A percentile compares a stretch with the other conserved stretches of the same genome.
phyloP scores from a whole-genome alignment of 1,140 invertebrate species.

The Pentalonia nigronervosa region DNA sequence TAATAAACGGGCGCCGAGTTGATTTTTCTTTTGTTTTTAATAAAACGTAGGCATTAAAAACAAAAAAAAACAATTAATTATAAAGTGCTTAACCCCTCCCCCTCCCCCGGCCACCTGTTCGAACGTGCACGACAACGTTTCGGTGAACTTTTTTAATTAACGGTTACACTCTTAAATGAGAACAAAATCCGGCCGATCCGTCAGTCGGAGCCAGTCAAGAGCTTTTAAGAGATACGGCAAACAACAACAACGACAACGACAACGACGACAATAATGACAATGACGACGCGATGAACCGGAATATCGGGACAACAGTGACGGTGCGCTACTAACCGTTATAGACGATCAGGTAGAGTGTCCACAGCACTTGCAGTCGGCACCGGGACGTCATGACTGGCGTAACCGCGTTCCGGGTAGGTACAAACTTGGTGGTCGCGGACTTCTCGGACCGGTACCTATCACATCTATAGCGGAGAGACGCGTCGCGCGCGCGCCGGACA shows the following conservation, averaged over 20 bases:
- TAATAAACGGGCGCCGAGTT: background rate
- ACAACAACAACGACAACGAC: too few species aligned
- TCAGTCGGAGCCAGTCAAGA: background rate
- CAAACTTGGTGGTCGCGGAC: background rate
- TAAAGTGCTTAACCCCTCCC: background rate
- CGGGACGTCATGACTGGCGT: background rate
- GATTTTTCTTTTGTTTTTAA: background rate
- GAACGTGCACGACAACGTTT: background rate
- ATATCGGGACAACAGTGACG: background rate
- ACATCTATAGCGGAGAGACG: background rate
- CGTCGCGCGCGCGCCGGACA: background rate
- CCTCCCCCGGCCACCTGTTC: too few species aligned
- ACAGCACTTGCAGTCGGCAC: slow-evolving; percentile 32
- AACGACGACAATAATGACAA: background rate
- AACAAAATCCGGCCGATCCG: background rate
- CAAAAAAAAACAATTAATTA: background rate
- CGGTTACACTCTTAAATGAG: background rate
- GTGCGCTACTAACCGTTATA: slow-evolving; percentile 24
- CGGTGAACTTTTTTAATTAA: slow-evolving; percentile 23
- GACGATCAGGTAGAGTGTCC: slow-evolving; percentile 48
- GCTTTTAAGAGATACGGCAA: background rate
- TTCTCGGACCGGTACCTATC: background rate
- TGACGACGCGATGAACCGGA: background rate
- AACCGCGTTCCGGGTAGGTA: background rate
- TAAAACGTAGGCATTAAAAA: background rate